phyloP scores from a whole-genome alignment of 1,140 invertebrate species.

The Bombus waltoni region DNA sequence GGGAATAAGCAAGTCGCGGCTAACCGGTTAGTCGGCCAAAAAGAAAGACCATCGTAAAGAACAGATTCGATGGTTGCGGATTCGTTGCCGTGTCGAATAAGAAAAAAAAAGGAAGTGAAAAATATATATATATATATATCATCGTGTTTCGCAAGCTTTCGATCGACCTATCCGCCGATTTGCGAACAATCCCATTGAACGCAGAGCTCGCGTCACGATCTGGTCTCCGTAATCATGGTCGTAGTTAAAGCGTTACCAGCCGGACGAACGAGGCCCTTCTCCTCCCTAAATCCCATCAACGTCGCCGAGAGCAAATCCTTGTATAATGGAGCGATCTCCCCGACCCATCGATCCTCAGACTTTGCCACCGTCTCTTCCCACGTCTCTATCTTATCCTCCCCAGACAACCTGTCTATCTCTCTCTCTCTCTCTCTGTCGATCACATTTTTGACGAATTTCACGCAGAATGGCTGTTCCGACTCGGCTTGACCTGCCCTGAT shows the following conservation, averaged over 20 bases:
- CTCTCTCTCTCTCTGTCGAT: neutral
- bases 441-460: neutral
- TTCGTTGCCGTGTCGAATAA: no score
- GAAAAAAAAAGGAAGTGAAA: no score
- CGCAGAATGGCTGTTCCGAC: neutral
- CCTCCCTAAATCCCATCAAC: constrained; percentile 60
- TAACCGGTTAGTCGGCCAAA: neutral
- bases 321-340: constrained; percentile 64
- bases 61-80: no score
- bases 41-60: neutral
- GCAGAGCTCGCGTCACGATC: neutral
- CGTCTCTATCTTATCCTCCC: neutral
- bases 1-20: neutral
- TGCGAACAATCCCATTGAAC: neutral
- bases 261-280: constrained; percentile 2
- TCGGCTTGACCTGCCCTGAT: neutral
- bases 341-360: constrained; percentile 56
- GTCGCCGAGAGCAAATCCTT: constrained; percentile 64
- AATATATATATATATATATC: no score
- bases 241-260: neutral
- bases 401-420: neutral
- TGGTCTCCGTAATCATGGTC: neutral
- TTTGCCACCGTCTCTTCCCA: constrained; percentile 5
- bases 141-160: neutral
- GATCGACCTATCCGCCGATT: neutral